These are phyloP conservation scores for Dipodomys ordii DNA, from an alignment of 2,113 vertebrate species.

Conservation along the genomic window DNA sequence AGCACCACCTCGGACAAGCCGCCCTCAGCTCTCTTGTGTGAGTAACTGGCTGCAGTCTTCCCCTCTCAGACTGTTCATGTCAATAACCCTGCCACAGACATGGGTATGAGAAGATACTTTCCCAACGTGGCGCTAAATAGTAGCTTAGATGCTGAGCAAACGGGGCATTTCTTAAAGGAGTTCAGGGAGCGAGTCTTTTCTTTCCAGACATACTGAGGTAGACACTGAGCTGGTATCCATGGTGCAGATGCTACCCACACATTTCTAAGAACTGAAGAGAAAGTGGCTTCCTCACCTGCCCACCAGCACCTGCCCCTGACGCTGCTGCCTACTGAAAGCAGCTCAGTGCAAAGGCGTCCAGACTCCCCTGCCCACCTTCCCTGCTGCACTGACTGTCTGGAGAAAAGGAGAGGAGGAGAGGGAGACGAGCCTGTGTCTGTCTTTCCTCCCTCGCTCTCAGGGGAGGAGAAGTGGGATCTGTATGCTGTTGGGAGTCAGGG, in stretches of 20 bases:
- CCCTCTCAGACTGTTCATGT: fast-evolving
- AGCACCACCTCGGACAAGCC: conserved; percentile 96
- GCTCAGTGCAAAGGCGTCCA: background rate
- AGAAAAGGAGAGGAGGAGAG: background rate
- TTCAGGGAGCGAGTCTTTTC: background rate
- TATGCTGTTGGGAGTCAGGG: background rate
- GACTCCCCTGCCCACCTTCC: background rate
- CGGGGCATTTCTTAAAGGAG: background rate
- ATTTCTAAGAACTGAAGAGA: no score
- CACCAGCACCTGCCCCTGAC: background rate
- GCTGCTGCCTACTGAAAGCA: background rate
- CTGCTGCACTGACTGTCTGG: background rate
- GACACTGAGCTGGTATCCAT: background rate
- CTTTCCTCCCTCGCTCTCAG: background rate
- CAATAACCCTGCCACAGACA: fast-evolving
- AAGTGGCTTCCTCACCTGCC: fast-evolving
- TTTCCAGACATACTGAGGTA: background rate
- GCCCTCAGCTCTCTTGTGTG: conserved; percentile 98
- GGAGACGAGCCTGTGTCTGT: background rate
- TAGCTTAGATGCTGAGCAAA: background rate
- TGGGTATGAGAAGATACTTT: background rate
- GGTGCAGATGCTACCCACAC: background rate
- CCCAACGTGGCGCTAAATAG: background rate
- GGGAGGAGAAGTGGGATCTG: background rate
- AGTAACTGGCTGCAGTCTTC: conserved; percentile 84